Conservation (phyloP, 2,113 vertebrate species). For the Dicerorhinus sumatrensis region DNA sequence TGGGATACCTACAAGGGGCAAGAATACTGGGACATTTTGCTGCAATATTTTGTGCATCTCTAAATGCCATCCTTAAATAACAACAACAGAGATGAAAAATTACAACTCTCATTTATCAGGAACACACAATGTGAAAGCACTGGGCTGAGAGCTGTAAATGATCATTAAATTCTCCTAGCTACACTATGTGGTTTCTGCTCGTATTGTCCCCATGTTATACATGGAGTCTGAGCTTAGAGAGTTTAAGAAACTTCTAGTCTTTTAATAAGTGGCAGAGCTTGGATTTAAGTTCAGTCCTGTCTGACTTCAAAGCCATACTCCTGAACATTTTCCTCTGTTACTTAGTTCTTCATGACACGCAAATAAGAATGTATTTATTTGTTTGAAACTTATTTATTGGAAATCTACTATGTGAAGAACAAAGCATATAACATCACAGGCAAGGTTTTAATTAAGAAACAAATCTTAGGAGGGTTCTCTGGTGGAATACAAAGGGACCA, state of each 20-base stretch:
- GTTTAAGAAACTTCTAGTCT: neutral
- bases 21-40: neutral
- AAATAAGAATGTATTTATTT: slow-evolving; percentile 21
- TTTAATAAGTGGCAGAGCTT: neutral
- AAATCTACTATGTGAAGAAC: neutral
- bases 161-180: neutral
- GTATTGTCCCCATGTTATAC: neutral
- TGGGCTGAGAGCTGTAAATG: neutral
- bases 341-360: neutral
- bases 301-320: neutral
- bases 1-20: neutral
- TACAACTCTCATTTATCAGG: neutral
- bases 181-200: neutral
- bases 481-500: neutral
- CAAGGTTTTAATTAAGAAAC: neutral
- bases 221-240: neutral
- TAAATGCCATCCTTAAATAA: neutral
- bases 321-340: neutral
- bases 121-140: neutral
- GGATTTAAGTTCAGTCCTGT: neutral
- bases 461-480: neutral
- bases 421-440: neutral
- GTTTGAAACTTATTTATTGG: slow-evolving; percentile 9
- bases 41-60: neutral
- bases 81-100: neutral